Base-by-base conservation (phyloP, 2,113 vertebrate genomes). In the Crotalus horridus region DNA sequence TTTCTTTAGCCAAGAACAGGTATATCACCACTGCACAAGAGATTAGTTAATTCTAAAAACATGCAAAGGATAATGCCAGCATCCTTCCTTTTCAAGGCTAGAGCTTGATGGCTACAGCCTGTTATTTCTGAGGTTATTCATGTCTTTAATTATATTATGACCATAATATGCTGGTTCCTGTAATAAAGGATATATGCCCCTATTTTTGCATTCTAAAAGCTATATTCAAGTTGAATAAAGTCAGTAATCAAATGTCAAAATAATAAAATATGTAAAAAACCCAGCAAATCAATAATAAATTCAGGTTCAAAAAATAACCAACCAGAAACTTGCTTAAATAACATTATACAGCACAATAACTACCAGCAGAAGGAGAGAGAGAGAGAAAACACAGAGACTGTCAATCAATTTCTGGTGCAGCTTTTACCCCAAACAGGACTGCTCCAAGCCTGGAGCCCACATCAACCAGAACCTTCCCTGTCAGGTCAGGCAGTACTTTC, bases 371-470 rank as follows among this genome's bases (percentile, higher is more conserved):
- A 91, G 87, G 26, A 91, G 93, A 96, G 48, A 1, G 12, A 2
- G 26, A 13, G 26, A 2, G 26, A 3, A 20, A 46, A 95, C 93
- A 96, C 90, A 96, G 94, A 94, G 94, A 96, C 23, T 97, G 93
- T 97, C 91, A 92, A 96, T 0, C 88, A 95, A 96, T 97, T 97
- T 94, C 92, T 95, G 93, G 93, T 95, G 93, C 96, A 95, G 95
- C 96, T 96, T 97, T 98, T 98, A 98, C 98, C 98, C 97, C 98
- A 96, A 98, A 99, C 21, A 99, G 98, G 48, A 99, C 99, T 56
- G 98, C 98, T 94, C 99, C 99, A 95, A 99, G 98, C 91, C 99
- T 98, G 96, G 98, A 99, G 90, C 99, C 99, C 91, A 99, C 97
- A 51, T 99, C 99, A 96, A 99, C 97, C 98, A 99, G 96, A 93